phyloP scores from a whole-genome alignment of 1,140 invertebrate genomes.

The Lepidurus packardi region DNA sequence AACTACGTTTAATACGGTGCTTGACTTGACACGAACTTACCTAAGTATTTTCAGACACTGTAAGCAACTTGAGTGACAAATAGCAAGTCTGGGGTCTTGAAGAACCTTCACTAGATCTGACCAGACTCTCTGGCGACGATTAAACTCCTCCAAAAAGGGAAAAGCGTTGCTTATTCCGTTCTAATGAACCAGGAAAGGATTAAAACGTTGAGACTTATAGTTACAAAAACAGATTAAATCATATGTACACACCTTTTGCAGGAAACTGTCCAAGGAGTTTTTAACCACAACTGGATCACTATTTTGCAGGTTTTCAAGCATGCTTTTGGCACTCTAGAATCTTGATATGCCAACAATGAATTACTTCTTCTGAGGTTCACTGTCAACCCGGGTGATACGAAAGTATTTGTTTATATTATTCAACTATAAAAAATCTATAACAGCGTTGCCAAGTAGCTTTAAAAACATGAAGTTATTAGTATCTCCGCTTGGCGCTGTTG shows the following conservation, averaged over 20 bases:
- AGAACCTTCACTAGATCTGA: slow-evolving; percentile 1
- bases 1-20: neutral
- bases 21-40: neutral
- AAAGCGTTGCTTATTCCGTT: neutral
- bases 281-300: neutral
- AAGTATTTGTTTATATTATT: too few relatives aligned
- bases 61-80: slow-evolving; percentile 12
- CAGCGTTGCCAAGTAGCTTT: too few relatives aligned
- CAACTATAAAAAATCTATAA: too few relatives aligned
- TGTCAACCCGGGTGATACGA: too few relatives aligned
- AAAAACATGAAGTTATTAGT: too few relatives aligned
- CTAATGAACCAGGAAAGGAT: neutral
- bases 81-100: slow-evolving; percentile 10
- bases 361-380: too few relatives aligned
- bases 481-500: too few relatives aligned
- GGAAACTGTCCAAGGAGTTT: neutral
- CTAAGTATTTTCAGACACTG: slow-evolving; percentile 26
- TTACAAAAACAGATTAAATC: slow-evolving; percentile 1
- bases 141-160: neutral
- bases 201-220: neutral
- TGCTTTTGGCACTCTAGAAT: neutral
- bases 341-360: too few relatives aligned
- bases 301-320: neutral
- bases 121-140: slow-evolving; percentile 13
- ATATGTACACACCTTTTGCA: neutral